phyloP scores from a whole-genome alignment of 2,888 invertebrate genomes.

The Drosophila tripunctata region DNA sequence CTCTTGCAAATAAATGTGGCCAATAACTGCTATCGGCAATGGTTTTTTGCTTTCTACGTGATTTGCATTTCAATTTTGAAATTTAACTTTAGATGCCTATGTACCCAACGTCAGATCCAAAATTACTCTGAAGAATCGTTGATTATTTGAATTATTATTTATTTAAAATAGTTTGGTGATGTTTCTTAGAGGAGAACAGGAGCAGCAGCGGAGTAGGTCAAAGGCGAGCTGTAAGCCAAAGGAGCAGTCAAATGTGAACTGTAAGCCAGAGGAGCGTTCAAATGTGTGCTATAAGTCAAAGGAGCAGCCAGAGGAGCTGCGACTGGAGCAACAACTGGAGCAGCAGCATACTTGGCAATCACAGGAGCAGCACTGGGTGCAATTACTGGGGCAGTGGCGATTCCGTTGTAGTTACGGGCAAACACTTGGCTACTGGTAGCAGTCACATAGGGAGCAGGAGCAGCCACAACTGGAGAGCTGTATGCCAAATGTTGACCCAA shows the following conservation, averaged over 20 bases:
- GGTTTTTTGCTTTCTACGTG: constrained; percentile 8
- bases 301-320: constrained; percentile 25
- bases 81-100: too few relatives aligned
- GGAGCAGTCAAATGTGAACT: too few relatives aligned
- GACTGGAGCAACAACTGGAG: constrained; percentile 36
- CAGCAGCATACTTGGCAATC: constrained; percentile 36
- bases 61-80: constrained; percentile 3
- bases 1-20: constrained; percentile 1
- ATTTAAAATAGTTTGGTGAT: too few relatives aligned
- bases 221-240: not conserved
- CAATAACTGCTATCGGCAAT: not conserved
- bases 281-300: constrained; percentile 10
- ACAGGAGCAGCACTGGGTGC: constrained; percentile 55
- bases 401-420: constrained; percentile 74
- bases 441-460: constrained; percentile 64
- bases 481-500: constrained; percentile 38
- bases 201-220: constrained; percentile 22
- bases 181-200: constrained; percentile 26
- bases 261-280: too few relatives aligned
- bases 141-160: not conserved
- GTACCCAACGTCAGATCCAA: not conserved
- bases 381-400: constrained; percentile 64
- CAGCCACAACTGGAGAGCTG: constrained; percentile 55
- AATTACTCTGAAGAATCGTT: not conserved
- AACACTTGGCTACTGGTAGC: constrained; percentile 76